Conservation (phyloP, 92 coral and sea anemone species). For the Porites rus region DNA sequence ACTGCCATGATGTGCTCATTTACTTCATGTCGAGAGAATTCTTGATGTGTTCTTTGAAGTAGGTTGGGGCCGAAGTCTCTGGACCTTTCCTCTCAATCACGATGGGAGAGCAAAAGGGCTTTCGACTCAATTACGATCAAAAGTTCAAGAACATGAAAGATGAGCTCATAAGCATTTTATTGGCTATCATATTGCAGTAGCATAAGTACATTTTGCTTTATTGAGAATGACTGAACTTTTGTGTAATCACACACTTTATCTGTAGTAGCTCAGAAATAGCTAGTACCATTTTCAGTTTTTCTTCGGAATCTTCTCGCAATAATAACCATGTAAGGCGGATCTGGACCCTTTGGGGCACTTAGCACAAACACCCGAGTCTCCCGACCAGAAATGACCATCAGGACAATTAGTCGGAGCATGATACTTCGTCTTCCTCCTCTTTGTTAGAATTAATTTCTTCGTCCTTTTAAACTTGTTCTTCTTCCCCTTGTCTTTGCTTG, state of each 20-base stretch:
- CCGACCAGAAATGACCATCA: conserved; percentile 29
- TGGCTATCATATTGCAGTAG: no score
- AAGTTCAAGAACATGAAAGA: no score
- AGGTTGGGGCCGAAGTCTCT: no score
- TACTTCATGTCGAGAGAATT: no score
- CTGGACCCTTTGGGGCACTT: conserved; percentile 37
- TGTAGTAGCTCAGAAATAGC: background rate
- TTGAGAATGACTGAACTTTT: no score
- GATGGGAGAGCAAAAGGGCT: no score
- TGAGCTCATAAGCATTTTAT: no score
- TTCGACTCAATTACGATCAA: no score
- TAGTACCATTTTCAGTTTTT: background rate
- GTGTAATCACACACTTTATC: background rate
- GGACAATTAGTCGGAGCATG: conserved; percentile 10
- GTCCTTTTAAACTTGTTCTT: background rate
- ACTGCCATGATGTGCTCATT: no score
- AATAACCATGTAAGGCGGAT: conserved; percentile 48
- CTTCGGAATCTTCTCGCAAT: conserved; percentile 38
- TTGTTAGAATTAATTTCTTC: background rate
- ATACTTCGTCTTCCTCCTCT: background rate
- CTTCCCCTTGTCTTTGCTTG: conserved; percentile 24
- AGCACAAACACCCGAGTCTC: background rate
- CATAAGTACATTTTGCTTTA: no score
- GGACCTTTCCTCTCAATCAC: no score
- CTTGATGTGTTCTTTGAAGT: no score